Percentiles rank a stretch among this genome's conserved stretches.
Conservation (phyloP, 2,888 invertebrate genomes). For the Hirtodrosophila trivittata region DNA sequence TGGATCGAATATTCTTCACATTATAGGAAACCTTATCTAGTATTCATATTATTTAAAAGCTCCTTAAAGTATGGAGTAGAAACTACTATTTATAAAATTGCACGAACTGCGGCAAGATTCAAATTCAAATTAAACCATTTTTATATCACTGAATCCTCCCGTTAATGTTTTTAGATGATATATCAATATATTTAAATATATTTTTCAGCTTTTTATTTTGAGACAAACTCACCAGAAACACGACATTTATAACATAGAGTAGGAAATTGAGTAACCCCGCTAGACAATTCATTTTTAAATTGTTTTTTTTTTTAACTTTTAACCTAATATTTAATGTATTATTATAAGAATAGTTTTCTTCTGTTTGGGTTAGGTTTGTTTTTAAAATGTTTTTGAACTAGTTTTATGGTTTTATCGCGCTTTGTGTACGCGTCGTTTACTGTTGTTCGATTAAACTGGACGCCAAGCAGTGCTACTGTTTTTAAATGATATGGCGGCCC, state of each 20-base stretch:
- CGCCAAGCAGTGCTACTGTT: slow-evolving; percentile 29
- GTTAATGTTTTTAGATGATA: no score
- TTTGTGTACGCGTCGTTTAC: slow-evolving; percentile 56
- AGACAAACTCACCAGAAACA: slow-evolving; percentile 81
- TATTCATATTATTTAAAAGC: no score
- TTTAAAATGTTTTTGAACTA: neutral
- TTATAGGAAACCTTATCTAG: no score
- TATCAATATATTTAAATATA: no score
- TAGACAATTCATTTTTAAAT: slow-evolving; percentile 77
- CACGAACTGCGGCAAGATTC: no score
- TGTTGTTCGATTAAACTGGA: slow-evolving; percentile 62
- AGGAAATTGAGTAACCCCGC: slow-evolving; percentile 79
- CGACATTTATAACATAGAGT: slow-evolving; percentile 78
- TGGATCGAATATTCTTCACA: no score
- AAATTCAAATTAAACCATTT: no score
- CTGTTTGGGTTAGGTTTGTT: neutral
- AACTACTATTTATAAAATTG: no score
- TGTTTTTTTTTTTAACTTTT: neutral
- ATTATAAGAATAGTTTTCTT: neutral
- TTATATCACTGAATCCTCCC: no score
- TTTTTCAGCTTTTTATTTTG: neutral
- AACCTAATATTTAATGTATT: neutral
- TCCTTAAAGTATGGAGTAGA: no score
- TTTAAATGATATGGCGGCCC: slow-evolving; percentile 48
- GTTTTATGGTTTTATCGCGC: slow-evolving; percentile 50